Evolutionary conservation across 2,888 invertebrate species (phyloP), one percentile per base, ranked within the genome.

Genomic region (Pristionchus arcanus): DNA sequence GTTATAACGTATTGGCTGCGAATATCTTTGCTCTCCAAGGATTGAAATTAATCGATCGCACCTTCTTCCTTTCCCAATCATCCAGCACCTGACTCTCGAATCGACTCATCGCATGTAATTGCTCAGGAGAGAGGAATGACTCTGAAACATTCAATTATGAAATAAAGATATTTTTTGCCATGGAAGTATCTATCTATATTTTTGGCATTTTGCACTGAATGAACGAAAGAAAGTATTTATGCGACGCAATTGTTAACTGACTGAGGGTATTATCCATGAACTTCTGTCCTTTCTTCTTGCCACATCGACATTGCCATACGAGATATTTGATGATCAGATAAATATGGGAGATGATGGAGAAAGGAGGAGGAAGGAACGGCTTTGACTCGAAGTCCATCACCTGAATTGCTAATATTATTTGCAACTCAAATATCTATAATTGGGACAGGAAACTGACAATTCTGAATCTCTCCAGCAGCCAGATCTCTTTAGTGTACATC

Each of bases 391-490:
- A 98, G 95, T 98, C 98, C 97, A 98, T 98, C 90, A 99, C 98
- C 84, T 96, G 94, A 93, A 37, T 15, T 19, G n/a, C 16, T 4
- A 2, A 59, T 16, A 85, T 68, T 59, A 59, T 7, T 1, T 16
- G 31, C n/a, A n/a, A n/a, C n/a, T n/a, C n/a, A 55, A 55, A 28
- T 15, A 59, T 16, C 11, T 31, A 16, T 31, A 59, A 9, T 85
- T 59, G 11, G 59, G 66, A 9, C 9, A 16, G 49, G 63, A 37
- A 53, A 59, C 88, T 83, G 0, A 99, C 98, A 86, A 93, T 91
- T 28, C 98, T 97, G 96, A 98, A 99, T 91, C 98, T 97, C 96
- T 98, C 98, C 96, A 98, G 99, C 97, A 98, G 98, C 98, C 98
- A 99, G 96, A 97, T 97, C 97, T 98, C 98, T 96, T 98, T 97